Conservation (phyloP, 2,888 invertebrate genomes). For the Drosophila testacea region DNA sequence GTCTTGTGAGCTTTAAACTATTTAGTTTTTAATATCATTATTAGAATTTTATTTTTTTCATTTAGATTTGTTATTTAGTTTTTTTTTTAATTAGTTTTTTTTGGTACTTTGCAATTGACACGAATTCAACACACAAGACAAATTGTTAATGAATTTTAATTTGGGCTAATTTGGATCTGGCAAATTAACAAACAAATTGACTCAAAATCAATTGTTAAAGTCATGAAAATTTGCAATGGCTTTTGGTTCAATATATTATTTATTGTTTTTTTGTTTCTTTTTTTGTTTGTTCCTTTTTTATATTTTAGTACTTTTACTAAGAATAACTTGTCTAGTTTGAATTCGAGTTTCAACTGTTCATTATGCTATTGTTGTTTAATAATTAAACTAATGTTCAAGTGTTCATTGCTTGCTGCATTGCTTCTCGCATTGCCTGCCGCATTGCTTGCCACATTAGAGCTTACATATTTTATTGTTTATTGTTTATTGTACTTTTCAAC, state of each 20-base stretch:
- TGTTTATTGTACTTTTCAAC: conserved; percentile 35
- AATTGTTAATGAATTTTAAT: conserved; percentile 45
- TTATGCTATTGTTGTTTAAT: conserved; percentile 32
- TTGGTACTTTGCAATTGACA: conserved; percentile 68
- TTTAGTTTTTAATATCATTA: conserved; percentile 7
- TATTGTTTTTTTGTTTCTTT: conserved; percentile 3
- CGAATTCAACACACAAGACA: conserved; percentile 69
- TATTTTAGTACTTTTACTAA: conserved; percentile 32
- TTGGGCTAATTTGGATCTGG: conserved; percentile 42
- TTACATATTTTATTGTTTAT: conserved; percentile 13
- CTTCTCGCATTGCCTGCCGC: conserved; percentile 18
- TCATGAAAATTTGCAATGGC: conserved; percentile 59
- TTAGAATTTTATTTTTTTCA: conserved; percentile 5
- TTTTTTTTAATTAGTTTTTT: conserved; percentile 7
- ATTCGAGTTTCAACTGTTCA: conserved; percentile 63
- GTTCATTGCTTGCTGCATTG: conserved; percentile 14
- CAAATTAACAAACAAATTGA: conserved; percentile 70
- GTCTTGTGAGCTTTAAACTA: conserved; percentile 41
- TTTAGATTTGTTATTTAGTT: neutral
- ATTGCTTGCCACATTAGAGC: conserved; percentile 20
- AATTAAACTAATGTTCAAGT: conserved; percentile 14
- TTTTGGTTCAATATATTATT: conserved; percentile 1
- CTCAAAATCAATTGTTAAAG: conserved; percentile 62
- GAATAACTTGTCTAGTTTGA: conserved; percentile 60
- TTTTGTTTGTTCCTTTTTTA: conserved; percentile 14